Evolutionary conservation across 30 jellyfish, hydroid and myxozoan species (phyloP), one percentile per base, ranked within the genome.

Genomic region (Aurelia coerulea): DNA sequence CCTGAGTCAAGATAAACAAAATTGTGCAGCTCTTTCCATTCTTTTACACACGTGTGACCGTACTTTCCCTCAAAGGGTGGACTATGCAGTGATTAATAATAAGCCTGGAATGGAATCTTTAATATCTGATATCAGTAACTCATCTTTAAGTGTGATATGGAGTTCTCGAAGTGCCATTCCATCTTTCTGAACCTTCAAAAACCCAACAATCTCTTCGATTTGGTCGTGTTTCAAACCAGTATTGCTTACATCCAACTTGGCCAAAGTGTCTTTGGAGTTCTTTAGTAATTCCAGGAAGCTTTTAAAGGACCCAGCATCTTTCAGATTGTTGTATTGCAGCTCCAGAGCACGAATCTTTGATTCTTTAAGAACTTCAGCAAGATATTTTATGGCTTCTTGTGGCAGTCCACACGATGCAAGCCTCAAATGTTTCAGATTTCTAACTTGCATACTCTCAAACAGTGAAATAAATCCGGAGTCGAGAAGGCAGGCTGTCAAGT

Each of bases 191-290:
- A 16, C 35, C 14, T 0, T 7, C 63, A 78, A 63, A 46, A 62
- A 62, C 2, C 65, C 19, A 15, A 60, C 68, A 6, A 78, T 56
- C 35, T 16, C 23, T 41, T 50, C 50, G 17, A 49, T 34, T 34
- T 37, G 63, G n/a, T 62, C 88, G 29, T 78, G 39, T 32, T 70
- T 41, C 68, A 78, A 19, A n/a, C 69, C 78, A 31, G 68, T 62
- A 19, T 78, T 62, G 78, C 78, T 62, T 5, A 78, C 62, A 33
- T 78, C 78, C 31, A 78, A 41, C 52, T 56, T 63, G 18, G 5
- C 15, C 68, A 78, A 64, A 15, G 88, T 15, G 33, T 60, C 18
- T 65, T 42, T 64, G 88, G 71, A 78, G 56, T 78, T 62, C 19
- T 50, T 19, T 15, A 78, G 50, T 10, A 78, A 35, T 64, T 11